These are phyloP conservation scores for Nycticryphes semicollaris DNA, from an alignment of 2,113 vertebrate genomes.

Conservation along the genomic window DNA sequence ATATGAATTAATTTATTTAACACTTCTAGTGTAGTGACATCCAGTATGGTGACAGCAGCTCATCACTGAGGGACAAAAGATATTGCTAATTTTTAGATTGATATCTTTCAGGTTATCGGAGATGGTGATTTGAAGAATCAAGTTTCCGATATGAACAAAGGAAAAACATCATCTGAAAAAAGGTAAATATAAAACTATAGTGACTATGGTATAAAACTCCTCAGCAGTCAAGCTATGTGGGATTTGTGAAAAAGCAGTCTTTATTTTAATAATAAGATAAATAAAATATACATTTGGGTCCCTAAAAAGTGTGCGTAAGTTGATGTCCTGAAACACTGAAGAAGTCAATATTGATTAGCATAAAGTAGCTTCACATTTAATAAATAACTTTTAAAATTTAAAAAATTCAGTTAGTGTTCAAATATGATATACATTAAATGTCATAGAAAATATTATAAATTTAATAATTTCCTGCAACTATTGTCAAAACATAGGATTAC, in stretches of 20 bases:
- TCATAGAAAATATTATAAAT: background rate
- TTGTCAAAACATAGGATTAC: background rate
- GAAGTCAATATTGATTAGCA: background rate
- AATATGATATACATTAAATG: background rate
- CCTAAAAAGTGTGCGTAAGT: too few relatives aligned
- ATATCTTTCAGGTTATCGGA: conserved; percentile 75
- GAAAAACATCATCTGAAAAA: conserved; percentile 90
- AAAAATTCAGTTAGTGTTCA: background rate
- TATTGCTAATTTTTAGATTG: background rate
- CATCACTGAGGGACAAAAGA: background rate
- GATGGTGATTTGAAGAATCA: conserved; percentile 77
- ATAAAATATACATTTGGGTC: background rate
- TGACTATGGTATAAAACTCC: background rate
- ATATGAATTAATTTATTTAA: background rate
- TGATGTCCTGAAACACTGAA: background rate
- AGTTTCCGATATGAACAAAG: conserved; percentile 87
- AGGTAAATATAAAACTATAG: conserved; percentile 74
- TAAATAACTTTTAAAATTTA: background rate
- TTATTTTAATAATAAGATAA: background rate
- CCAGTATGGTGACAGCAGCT: background rate
- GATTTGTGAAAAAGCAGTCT: background rate
- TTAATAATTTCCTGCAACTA: background rate
- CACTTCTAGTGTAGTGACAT: background rate
- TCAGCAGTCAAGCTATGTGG: background rate
- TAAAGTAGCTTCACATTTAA: background rate